Evolutionary conservation across 2,797 vertebrate species (phyloP).

Genomic region (Gobionotothen gibberifrons): DNA sequence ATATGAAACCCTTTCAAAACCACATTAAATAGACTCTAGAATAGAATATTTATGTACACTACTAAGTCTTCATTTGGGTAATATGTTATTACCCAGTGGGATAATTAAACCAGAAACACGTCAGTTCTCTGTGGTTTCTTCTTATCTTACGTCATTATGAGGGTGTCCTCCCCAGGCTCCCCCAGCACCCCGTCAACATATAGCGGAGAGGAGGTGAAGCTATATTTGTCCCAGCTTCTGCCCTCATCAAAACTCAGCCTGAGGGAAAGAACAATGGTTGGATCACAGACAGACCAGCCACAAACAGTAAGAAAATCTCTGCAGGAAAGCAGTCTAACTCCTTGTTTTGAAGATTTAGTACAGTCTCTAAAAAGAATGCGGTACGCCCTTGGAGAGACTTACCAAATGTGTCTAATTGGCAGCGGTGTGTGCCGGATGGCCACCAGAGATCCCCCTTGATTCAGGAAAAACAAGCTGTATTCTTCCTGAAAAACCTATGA

Average conservation of each 20-base stretch:
- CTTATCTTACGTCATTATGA: conserved; percentile 93
- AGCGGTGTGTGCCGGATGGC: conserved; percentile 95
- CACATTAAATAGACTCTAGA: conserved; percentile 28
- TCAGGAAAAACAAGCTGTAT: conserved; percentile 93
- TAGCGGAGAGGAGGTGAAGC: conserved; percentile 93
- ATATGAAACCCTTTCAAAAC: conserved; percentile 44
- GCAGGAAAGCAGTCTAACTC: conserved; percentile 39
- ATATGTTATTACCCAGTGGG: conserved; percentile 39
- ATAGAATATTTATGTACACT: conserved; percentile 35
- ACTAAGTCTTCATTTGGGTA: conserved; percentile 32
- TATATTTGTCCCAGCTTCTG: conserved; percentile 93
- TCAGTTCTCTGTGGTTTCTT: conserved; percentile 28
- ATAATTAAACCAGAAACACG: conserved; percentile 46
- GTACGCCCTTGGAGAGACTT: conserved; percentile 69
- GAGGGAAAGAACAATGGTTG: conserved; percentile 67
- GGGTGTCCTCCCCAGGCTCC: conserved; percentile 94
- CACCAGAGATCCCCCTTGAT: conserved; percentile 94
- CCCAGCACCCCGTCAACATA: conserved; percentile 95
- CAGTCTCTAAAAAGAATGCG: conserved; percentile 48
- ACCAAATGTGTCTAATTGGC: conserved; percentile 95
- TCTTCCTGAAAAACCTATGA: conserved; percentile 92
- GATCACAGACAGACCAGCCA: conserved; percentile 60
- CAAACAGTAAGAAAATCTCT: conserved; percentile 59
- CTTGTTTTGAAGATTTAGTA: conserved; percentile 60
- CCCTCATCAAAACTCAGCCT: conserved; percentile 98